phyloP scores from a whole-genome alignment of 2,797 vertebrate species.

The Aplochiton taeniatus region DNA sequence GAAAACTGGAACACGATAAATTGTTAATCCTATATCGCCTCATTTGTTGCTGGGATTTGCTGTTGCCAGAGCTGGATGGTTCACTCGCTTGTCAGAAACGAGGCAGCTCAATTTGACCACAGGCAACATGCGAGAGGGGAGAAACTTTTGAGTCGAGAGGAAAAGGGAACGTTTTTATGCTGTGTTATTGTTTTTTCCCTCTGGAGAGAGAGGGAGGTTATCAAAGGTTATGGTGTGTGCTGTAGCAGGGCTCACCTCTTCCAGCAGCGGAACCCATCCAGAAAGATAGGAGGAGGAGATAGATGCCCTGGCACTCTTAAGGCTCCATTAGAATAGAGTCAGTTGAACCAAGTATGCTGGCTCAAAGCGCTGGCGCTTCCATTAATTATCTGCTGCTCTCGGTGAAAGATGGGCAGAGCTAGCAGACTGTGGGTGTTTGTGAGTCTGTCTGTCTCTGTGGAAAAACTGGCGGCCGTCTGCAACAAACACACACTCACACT shows the following conservation, averaged over 20 bases:
- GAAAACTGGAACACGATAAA: conserved; percentile 62
- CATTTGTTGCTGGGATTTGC: conserved; percentile 64
- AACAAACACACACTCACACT: conserved; percentile 31
- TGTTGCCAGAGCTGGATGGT: conserved; percentile 45
- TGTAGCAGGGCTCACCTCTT: conserved; percentile 61
- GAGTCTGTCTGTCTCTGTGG: conserved; percentile 36
- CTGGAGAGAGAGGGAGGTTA: conserved; percentile 61
- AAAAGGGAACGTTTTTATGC: conserved; percentile 72
- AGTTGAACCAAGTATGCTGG: conserved; percentile 69
- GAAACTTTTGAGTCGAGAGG: conserved; percentile 67
- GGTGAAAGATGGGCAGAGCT: conserved; percentile 56
- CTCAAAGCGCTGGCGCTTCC: conserved; percentile 68
- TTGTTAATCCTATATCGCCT: conserved; percentile 64
- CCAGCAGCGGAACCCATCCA: conserved; percentile 69
- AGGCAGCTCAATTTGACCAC: conserved; percentile 70
- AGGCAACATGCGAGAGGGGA: conserved; percentile 58
- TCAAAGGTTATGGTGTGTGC: conserved; percentile 75
- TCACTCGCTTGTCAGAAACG: conserved; percentile 57
- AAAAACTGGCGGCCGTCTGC: conserved; percentile 42
- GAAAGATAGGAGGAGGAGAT: conserved; percentile 67
- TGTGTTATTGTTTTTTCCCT: conserved; percentile 69
- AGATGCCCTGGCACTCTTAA: conserved; percentile 65
- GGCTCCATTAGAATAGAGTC: conserved; percentile 67
- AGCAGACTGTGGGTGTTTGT: conserved; percentile 39
- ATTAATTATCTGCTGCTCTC: conserved; percentile 60